Evolutionary conservation across 1,140 invertebrate genomes (phyloP).

Genomic region (Zaprionus capensis): DNA sequence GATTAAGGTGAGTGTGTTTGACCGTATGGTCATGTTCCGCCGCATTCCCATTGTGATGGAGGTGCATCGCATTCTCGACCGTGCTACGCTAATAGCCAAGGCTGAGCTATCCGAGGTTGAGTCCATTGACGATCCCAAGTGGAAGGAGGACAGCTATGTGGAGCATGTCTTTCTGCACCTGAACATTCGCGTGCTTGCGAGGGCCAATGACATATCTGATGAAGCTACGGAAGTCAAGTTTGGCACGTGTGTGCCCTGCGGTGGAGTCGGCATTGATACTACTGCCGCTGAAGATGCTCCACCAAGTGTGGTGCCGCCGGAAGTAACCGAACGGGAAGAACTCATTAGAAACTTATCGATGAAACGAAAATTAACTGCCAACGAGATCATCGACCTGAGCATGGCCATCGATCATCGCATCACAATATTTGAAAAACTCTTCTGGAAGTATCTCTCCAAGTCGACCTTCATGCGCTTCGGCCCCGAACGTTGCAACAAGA

Average conservation of each 20-base stretch:
- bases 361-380: conserved; percentile 57
- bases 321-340: conserved; percentile 45
- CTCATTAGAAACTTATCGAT: conserved; percentile 39
- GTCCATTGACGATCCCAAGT: conserved; percentile 79
- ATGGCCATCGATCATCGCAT: conserved; percentile 72
- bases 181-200: conserved; percentile 54
- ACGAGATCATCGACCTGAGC: conserved; percentile 67
- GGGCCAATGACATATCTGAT: neutral
- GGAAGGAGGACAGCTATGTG: conserved; percentile 75
- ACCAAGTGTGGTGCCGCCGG: neutral
- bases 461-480: conserved; percentile 72
- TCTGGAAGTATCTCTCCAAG: conserved; percentile 77
- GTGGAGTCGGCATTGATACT: neutral
- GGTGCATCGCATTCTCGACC: conserved; percentile 71
- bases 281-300: conserved; percentile 19
- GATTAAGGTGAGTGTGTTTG: conserved; percentile 51
- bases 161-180: conserved; percentile 71
- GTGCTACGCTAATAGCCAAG: conserved; percentile 68
- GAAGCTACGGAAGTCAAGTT: conserved; percentile 3
- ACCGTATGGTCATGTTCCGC: conserved; percentile 65
- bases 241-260: conserved; percentile 36
- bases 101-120: conserved; percentile 66
- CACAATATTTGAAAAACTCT: conserved; percentile 81
- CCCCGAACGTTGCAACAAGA: conserved; percentile 41
- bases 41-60: conserved; percentile 76